These are phyloP conservation scores for Colostygia pectinataria DNA, from an alignment of 2,888 invertebrate genomes.

Conservation along the genomic window DNA sequence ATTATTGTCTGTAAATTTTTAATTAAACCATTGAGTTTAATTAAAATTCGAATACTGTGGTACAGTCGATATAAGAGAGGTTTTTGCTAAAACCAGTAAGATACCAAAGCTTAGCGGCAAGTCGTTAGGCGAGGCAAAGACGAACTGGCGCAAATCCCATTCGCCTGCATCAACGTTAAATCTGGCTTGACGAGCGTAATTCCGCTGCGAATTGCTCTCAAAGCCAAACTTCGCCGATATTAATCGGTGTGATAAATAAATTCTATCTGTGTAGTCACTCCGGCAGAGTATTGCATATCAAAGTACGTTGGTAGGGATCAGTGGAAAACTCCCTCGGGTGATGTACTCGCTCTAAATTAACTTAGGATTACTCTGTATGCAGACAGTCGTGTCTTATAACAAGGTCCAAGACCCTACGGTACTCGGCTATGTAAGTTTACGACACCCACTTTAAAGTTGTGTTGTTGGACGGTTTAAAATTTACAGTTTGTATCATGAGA, in stretches of 20 bases:
- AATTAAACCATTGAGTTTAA: no score
- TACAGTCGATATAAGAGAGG: no score
- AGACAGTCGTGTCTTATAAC: conserved; percentile 68
- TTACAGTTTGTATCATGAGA: conserved; percentile 33
- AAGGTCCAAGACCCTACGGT: conserved; percentile 66
- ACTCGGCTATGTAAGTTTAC: conserved; percentile 51
- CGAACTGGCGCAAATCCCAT: no score
- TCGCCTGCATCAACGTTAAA: no score
- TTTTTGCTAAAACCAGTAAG: no score
- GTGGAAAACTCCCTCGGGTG: conserved; percentile 52
- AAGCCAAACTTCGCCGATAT: conserved; percentile 32
- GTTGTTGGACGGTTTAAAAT: conserved; percentile 44
- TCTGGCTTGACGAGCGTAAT: conserved; percentile 31
- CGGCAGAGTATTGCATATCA: conserved; percentile 52
- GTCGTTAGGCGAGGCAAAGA: no score
- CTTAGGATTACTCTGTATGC: conserved; percentile 78
- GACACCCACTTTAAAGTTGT: conserved; percentile 46
- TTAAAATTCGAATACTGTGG: no score
- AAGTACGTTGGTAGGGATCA: conserved; percentile 63
- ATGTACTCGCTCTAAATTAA: conserved; percentile 72
- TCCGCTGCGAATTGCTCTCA: conserved; percentile 31
- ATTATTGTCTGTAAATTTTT: no score
- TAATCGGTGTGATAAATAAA: conserved; percentile 48
- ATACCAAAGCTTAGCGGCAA: no score
- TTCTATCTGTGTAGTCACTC: conserved; percentile 51